Evolutionary conservation across 2,888 invertebrate genomes (phyloP).

Genomic region (Pachydiplax longipennis): DNA sequence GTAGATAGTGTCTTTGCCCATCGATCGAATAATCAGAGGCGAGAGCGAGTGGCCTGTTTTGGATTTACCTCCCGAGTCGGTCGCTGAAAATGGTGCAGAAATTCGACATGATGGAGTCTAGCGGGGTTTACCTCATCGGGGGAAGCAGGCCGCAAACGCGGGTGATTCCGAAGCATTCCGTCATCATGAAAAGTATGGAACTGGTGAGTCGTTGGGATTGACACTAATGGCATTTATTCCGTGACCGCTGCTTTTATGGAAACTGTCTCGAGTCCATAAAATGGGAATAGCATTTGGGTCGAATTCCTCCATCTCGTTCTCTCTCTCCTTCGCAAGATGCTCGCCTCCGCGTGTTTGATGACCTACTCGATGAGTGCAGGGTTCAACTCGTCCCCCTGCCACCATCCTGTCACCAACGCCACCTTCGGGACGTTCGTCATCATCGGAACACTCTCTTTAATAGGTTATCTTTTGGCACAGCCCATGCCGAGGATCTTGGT

Average conservation of each 20-base stretch:
- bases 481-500: slow-evolving; percentile 48
- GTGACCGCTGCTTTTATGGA: neutral
- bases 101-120: neutral
- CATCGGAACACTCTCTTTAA: slow-evolving; percentile 46
- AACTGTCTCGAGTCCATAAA: neutral
- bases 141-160: neutral
- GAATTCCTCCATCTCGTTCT: neutral
- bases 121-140: slow-evolving; percentile 3
- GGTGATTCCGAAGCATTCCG: neutral
- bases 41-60: neutral
- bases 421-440: slow-evolving; percentile 49
- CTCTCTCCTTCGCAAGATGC: slow-evolving; percentile 11
- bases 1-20: neutral
- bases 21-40: neutral
- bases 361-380: slow-evolving; percentile 13
- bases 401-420: slow-evolving; percentile 19
- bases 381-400: neutral
- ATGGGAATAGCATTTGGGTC: neutral
- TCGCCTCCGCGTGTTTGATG: slow-evolving; percentile 23
- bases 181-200: slow-evolving; percentile 41
- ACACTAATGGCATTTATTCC: neutral
- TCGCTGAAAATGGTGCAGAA: neutral
- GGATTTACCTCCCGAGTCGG: neutral
- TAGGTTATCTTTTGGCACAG: slow-evolving; percentile 47
- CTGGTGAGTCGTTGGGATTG: neutral